These are phyloP conservation scores for Orestias chungarensis DNA, from an alignment of 2,797 vertebrate species.

Conservation along the genomic window DNA sequence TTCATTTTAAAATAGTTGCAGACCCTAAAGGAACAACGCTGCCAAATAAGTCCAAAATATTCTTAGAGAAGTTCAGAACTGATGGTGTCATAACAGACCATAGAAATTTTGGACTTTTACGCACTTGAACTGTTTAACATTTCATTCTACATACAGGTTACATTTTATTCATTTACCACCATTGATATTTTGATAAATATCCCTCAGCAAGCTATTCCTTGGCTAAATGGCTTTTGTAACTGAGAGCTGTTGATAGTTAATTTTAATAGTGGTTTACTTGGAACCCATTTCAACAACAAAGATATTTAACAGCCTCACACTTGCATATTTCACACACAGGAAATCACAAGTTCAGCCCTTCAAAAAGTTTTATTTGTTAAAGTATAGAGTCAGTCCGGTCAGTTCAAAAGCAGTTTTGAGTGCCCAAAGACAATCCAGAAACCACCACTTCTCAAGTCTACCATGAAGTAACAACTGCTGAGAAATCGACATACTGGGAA, in stretches of 20 bases:
- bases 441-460: background rate
- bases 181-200: too few species aligned
- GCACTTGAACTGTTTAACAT: background rate
- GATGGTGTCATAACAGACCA: background rate
- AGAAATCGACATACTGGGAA: background rate
- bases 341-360: background rate
- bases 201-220: too few species aligned
- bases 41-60: background rate
- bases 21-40: background rate
- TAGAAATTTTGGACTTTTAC: background rate
- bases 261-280: conserved; percentile 1
- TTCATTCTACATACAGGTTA: too few species aligned
- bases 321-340: background rate
- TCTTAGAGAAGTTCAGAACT: background rate
- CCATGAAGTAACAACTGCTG: background rate
- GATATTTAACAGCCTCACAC: background rate
- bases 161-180: too few species aligned
- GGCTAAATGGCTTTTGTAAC: background rate
- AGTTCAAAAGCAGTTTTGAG: background rate
- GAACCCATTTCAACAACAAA: background rate
- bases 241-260: background rate
- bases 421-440: background rate
- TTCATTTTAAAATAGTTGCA: conserved; percentile 29
- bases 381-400: background rate
- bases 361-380: background rate